Evolutionary conservation across 1,140 invertebrate genomes (phyloP), one percentile per base, ranked within the genome.

Genomic region (Brachionus manjavacas): DNA sequence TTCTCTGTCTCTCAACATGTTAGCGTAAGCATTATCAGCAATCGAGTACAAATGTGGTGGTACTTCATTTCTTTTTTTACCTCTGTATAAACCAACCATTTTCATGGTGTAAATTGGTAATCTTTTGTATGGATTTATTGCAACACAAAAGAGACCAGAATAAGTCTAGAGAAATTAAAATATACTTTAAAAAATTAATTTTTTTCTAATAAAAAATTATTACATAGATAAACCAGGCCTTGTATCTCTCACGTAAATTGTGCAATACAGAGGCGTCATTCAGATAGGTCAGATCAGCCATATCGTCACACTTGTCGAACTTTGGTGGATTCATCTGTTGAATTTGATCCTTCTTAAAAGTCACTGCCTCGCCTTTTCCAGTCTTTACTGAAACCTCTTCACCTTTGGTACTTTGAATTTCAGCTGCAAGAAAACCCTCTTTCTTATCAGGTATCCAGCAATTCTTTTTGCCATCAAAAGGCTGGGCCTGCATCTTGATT

Each of bases 41-140:
- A 99, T 96, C 91, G 97, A 96, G 91, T 99, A 99, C 91, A 99
- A 95, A 91, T 99, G 98, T 85, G 98, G 98, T 89, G 98, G 98
- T 87, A 99, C 95, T 93, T 99, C 98, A 92, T 94, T 98, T 92
- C 97, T 94, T 91, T 98, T 96, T 92, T 96, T 96, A 90, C 97
- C 96, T 91, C 96, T 94, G 93, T 99, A 99, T 89, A 99, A 92
- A 91, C 94, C 95, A 88, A 98, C 95, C 89, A 95, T 97, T 91
- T 95, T 94, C 88, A 92, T 92, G 86, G 96, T 99, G 92, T 99
- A 99, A 90, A 99, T 98, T 87, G 98, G 98, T 92, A 95, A 97
- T 88, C 98, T 93, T 92, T 98, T 98, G 94, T 99, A 99, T 86
- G 97, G 97, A 92, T 99, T 99, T 93, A 99, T 98, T 88, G 96